Base-by-base conservation (phyloP, 2,888 invertebrate species). In the Amblyteles armatorius region DNA sequence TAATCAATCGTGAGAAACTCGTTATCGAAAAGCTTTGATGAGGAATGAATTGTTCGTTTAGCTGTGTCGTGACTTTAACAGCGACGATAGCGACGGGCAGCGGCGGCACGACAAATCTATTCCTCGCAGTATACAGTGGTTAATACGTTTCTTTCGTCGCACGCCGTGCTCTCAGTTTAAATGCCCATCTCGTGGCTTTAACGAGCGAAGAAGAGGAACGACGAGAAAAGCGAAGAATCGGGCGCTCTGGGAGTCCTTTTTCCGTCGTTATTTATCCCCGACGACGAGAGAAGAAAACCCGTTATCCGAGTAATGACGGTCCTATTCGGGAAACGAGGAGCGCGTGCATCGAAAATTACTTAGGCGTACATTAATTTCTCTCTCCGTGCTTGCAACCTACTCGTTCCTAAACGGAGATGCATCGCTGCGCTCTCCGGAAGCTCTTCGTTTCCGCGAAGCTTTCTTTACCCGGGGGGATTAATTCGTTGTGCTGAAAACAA, bases 301-400 rank as follows among this genome's bases (percentile, higher is more conserved):
- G 44, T 73, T 73, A 73, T 63, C 79, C 50, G 11, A 36, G 40
- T 83, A 83, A 79, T 79, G 79, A 26, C 52, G 19, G 19, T 36
- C 57, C 65, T 22, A 50, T 22, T 60, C 71, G 50, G 63, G 69
- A 55, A 29, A 55, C 76, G 57, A 48, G 36, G 13, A 65, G 44
- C 40, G 57, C 67, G 50, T 77, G 80, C 69, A 72, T 80, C 76
- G 72, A 77, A 71, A 84, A 84, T 80, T 84, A 76, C 80, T 80
- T 71, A 76, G 65, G 60, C 67, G 71, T 72, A 71, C 72, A 76
- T 79, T 76, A 76, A 76, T 60, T 50, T 79, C 68, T 71, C 69
- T 57, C 52, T 22, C 36, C 44, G 74, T 57, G 65, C 65, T 83
- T 65, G 44, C 29, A 48, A 71, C 29, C 6, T 11, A 65, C 65